Percentiles rank a stretch among this genome's conserved stretches.
These are phyloP conservation scores for Myioborus melanocephalus DNA, from an alignment of 2,797 vertebrate genomes.

Conservation along the genomic window DNA sequence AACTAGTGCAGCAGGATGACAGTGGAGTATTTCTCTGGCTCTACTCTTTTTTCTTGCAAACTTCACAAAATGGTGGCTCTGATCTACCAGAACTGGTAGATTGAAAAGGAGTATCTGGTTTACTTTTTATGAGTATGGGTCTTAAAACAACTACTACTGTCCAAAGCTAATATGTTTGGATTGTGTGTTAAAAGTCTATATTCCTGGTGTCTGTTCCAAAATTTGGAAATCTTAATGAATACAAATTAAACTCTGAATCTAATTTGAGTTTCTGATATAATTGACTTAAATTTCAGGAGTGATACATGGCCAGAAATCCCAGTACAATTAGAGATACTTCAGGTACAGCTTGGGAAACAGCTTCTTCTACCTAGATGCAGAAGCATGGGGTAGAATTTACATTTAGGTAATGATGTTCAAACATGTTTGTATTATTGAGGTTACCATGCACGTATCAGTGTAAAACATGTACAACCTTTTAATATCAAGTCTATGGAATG, in stretches of 20 bases:
- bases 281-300: neutral
- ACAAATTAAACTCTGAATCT: neutral
- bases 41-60: neutral
- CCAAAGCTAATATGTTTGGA: neutral
- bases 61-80: neutral
- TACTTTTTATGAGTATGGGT: neutral
- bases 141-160: neutral
- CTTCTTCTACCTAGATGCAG: neutral
- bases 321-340: neutral
- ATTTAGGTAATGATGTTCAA: neutral
- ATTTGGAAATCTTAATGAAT: neutral
- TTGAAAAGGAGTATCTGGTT: neutral
- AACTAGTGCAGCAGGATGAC: neutral
- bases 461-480: neutral
- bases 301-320: neutral
- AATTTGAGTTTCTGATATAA: neutral
- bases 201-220: neutral
- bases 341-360: neutral
- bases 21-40: neutral
- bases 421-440: neutral
- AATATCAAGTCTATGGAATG: neutral
- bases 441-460: neutral
- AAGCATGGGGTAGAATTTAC: neutral
- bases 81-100: neutral
- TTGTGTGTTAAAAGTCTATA: neutral